Evolutionary conservation across 2,797 vertebrate genomes (phyloP).

Genomic region (Halcyon leucocephala): DNA sequence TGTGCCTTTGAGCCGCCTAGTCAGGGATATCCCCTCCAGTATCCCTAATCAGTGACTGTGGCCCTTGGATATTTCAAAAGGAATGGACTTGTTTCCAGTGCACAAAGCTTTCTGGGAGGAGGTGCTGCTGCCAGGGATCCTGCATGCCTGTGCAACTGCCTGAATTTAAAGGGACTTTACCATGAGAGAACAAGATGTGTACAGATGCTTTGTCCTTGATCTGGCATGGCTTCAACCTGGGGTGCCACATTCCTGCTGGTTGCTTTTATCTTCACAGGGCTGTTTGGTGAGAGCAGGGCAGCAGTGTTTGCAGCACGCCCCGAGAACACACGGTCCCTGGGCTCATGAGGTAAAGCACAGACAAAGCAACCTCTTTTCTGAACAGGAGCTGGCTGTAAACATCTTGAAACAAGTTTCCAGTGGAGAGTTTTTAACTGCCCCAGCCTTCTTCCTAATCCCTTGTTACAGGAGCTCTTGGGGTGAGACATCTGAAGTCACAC

Average conservation of each 20-base stretch:
- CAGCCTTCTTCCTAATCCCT: conserved; percentile 39
- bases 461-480: conserved; percentile 24
- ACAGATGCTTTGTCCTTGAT: background rate
- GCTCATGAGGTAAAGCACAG: background rate
- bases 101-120: background rate
- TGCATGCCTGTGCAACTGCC: background rate
- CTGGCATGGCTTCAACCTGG: background rate
- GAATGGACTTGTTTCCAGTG: background rate
- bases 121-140: background rate
- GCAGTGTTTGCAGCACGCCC: background rate
- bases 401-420: background rate
- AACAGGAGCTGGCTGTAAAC: background rate
- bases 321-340: fast-evolving
- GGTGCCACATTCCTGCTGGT: background rate
- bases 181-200: background rate
- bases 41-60: background rate
- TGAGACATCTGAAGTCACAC: conserved; percentile 1
- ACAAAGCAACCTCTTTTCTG: background rate
- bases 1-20: background rate
- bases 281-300: background rate
- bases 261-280: background rate
- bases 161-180: background rate
- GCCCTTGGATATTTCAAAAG: background rate
- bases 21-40: background rate
- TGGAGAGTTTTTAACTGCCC: background rate